These are phyloP conservation scores for Drosophila parthenogenetica DNA, from an alignment of 2,888 invertebrate species.

Conservation along the genomic window DNA sequence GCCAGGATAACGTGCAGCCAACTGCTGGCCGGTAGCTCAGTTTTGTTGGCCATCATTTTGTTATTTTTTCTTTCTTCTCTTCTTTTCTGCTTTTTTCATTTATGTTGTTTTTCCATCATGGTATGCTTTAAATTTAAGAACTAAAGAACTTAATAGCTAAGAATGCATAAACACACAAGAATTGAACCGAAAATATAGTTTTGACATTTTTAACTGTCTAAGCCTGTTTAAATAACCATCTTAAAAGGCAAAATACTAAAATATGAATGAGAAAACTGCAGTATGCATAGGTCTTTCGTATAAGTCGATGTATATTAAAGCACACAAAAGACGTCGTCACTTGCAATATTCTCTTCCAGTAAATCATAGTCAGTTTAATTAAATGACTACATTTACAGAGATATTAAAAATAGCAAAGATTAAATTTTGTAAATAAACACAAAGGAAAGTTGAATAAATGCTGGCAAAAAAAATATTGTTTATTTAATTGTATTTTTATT, in stretches of 20 bases:
- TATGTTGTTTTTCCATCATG: not conserved
- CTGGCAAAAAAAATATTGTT: not conserved
- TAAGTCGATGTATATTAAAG: not conserved
- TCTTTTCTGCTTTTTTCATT: no score
- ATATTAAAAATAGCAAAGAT: not conserved
- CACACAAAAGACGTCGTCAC: not conserved
- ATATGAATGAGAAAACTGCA: not conserved
- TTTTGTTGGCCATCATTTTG: conserved; percentile 26
- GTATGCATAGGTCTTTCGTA: not conserved
- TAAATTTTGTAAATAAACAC: not conserved
- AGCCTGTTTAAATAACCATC: not conserved
- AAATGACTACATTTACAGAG: not conserved
- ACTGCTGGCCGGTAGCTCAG: conserved; percentile 38
- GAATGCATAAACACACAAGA: not conserved
- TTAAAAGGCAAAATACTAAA: not conserved
- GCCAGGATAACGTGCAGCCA: conserved; percentile 62
- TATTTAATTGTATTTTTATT: not conserved
- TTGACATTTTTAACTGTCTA: not conserved
- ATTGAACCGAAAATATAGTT: not conserved
- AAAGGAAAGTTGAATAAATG: not conserved
- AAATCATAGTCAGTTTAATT: conserved; percentile 1
- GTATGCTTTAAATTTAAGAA: conserved; percentile 38
- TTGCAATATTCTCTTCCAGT: not conserved
- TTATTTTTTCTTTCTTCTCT: not conserved
- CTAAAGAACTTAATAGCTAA: not conserved